Conservation (phyloP, 1,140 invertebrate species). For the Eufriesea mexicana region DNA sequence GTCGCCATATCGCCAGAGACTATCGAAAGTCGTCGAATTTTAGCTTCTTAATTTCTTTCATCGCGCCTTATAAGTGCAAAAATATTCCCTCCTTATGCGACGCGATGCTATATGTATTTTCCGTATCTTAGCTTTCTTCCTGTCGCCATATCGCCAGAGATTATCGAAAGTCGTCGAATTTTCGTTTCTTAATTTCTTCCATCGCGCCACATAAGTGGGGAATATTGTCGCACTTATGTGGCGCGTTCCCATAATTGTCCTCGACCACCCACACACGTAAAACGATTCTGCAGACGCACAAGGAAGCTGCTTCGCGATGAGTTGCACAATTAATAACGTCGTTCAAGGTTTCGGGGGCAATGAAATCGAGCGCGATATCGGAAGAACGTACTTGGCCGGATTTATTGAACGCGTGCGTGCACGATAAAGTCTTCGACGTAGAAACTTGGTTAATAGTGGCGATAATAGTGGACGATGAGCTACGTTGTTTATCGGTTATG, state of each 20-base stretch:
- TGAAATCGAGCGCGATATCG: conserved; percentile 24
- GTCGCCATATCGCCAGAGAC: too few relatives aligned
- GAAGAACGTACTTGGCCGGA: conserved; percentile 11
- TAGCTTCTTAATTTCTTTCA: too few relatives aligned
- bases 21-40: too few relatives aligned
- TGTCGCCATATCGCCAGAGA: too few relatives aligned
- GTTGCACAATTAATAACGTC: conserved; percentile 20
- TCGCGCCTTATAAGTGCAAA: too few relatives aligned
- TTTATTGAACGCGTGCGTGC: conserved; percentile 1
- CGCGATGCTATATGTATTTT: too few relatives aligned
- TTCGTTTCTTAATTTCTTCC: too few relatives aligned
- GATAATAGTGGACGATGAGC: neutral
- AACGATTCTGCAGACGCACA: neutral
- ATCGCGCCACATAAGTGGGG: too few relatives aligned
- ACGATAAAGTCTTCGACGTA: neutral
- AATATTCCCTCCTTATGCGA: too few relatives aligned
- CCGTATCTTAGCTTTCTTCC: too few relatives aligned
- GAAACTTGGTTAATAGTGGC: neutral
- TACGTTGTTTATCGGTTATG: neutral
- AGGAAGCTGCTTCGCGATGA: conserved; percentile 13
- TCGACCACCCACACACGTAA: neutral
- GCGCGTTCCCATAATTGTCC: neutral
- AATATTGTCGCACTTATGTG: neutral
- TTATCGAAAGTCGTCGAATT: too few relatives aligned
- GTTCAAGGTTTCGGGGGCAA: conserved; percentile 48